A percentile compares a stretch with the other conserved stretches of the same genome.
Conservation (phyloP, 2,113 vertebrate species). For the Toxostoma redivivum region DNA sequence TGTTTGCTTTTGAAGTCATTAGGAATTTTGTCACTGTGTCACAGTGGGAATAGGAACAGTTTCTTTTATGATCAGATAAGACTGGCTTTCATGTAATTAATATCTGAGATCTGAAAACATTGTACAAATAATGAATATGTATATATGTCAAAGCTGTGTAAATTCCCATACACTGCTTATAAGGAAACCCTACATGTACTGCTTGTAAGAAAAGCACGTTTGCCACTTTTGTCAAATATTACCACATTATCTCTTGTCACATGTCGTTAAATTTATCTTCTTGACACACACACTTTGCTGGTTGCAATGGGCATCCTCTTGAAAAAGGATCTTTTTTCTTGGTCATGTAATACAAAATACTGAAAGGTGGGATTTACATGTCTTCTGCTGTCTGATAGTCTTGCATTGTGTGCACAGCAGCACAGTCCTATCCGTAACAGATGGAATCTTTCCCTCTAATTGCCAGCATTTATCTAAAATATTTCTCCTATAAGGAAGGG, state of each 20-base stretch:
- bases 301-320: background rate
- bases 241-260: background rate
- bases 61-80: background rate
- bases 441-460: accelerated
- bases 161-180: background rate
- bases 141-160: background rate
- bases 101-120: background rate
- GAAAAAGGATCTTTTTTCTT: background rate
- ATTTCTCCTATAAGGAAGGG: background rate
- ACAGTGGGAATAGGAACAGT: background rate
- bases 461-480: background rate
- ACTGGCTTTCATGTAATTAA: background rate
- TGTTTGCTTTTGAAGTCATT: background rate
- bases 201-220: background rate
- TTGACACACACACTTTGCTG: background rate
- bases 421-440: background rate
- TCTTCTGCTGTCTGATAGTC: background rate
- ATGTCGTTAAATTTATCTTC: background rate
- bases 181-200: background rate
- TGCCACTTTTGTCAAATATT: background rate
- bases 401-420: background rate
- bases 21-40: background rate
- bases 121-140: background rate
- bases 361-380: background rate
- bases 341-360: background rate